Conservation (phyloP, 2,888 invertebrate species). For the Oligia latruncula region DNA sequence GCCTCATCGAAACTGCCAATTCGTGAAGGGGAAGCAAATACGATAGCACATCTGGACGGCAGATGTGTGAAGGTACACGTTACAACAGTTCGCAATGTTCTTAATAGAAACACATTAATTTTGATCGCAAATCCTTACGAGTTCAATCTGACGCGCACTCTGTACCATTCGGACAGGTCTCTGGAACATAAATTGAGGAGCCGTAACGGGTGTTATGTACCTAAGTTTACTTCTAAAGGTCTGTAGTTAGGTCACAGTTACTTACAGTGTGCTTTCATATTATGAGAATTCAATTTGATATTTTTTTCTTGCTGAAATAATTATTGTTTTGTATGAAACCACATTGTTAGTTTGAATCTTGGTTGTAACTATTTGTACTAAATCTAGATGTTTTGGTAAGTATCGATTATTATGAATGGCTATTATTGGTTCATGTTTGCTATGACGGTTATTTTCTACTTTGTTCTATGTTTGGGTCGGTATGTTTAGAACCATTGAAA, state of each 20-base stretch:
- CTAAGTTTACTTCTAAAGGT: conserved; percentile 69
- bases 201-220: conserved; percentile 84
- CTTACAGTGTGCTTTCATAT: conserved; percentile 59
- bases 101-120: conserved; percentile 88
- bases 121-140: conserved; percentile 93
- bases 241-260: conserved; percentile 60
- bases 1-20: conserved; percentile 84
- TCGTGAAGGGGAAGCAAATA: conserved; percentile 85
- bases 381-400: conserved; percentile 67
- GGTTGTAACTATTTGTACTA: conserved; percentile 66
- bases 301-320: not conserved
- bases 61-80: conserved; percentile 88
- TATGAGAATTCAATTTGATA: not conserved
- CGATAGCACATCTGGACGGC: conserved; percentile 88
- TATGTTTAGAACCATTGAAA: conserved; percentile 67
- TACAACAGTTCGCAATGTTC: conserved; percentile 87
- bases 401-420: conserved; percentile 63
- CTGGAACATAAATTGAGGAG: conserved; percentile 90
- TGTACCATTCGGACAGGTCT: conserved; percentile 94
- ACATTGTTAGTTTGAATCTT: conserved; percentile 64
- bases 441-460: conserved; percentile 69
- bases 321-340: conserved; percentile 49
- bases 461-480: conserved; percentile 67
- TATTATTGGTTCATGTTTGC: conserved; percentile 65
- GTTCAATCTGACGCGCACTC: conserved; percentile 96